Evolutionary conservation across 2,888 invertebrate genomes (phyloP), one percentile per base, ranked within the genome.

Genomic region (Venustoraphidia nigricollis): DNA sequence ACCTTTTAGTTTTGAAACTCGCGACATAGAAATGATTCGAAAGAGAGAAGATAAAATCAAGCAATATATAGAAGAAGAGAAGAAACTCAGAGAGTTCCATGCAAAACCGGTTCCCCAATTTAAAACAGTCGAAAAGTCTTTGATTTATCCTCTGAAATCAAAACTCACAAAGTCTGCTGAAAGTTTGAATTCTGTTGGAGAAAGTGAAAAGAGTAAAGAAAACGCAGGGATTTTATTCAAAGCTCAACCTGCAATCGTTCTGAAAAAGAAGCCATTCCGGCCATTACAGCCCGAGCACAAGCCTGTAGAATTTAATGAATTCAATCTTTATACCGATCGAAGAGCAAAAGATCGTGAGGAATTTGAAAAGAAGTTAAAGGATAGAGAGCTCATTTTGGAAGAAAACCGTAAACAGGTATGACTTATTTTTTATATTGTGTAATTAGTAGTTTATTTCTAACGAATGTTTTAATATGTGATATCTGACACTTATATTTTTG

Each of bases 1-100:
- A 47, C 83, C 83, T 10, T 84, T 84, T 58, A 81, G 81, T 53
- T 86, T 87, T 66, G 81, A 81, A 50, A 68, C 74, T 47, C 64
- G 81, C 10, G 75, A 83, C 60, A 76, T 75, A 57, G 65, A 71
- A 48, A 56, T 75, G 34, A 66, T 69, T 45, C 66, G 68, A 40
- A 75, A 71, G 48, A 77, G 75, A 53, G 78, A 83, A 52, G 73
- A 78, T 55, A 71, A 71, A 54, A 74, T 83, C 9, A 72, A 75
- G 53, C 70, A 73, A 62, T 66, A 72, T 50, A 59, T 77, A 14
- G 76, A 80, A 52, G 75, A 77, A 51, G 69, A 71, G 51, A 78
- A 73, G 55, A 75, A 77, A 60, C 70, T 73, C 1, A 66, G 73
- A 1, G 74, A 75, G 53, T 87, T 87, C 57, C 81, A 80, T 62